A percentile compares a stretch with the other conserved stretches of the same genome.
These are phyloP conservation scores for Syngnathoides biaculeatus DNA, from an alignment of 2,113 vertebrate species.

Conservation along the genomic window DNA sequence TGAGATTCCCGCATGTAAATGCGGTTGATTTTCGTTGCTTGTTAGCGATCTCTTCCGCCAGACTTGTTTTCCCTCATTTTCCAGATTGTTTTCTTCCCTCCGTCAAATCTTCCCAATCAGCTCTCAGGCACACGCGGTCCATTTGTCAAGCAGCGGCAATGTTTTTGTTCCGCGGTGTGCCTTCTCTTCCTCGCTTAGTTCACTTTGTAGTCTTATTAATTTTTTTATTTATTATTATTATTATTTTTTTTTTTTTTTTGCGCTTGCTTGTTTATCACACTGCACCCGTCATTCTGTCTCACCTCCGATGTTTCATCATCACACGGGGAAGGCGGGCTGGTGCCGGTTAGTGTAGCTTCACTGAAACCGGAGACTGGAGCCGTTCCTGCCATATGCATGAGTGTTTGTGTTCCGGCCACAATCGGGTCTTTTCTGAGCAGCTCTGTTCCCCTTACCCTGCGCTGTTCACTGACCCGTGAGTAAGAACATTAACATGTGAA, in stretches of 20 bases:
- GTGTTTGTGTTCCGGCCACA: conserved; percentile 6
- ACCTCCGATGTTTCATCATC: conserved; percentile 34
- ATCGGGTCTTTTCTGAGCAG: conserved; percentile 51
- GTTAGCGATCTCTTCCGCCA: conserved; percentile 1
- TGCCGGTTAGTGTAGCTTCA: conserved; percentile 34
- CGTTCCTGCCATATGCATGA: not conserved
- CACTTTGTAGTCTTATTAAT: not conserved
- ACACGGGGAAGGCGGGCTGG: conserved; percentile 16
- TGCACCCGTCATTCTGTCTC: conserved; percentile 7
- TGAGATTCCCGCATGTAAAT: not conserved
- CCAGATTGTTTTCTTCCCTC: conserved; percentile 14
- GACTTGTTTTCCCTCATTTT: conserved; percentile 16
- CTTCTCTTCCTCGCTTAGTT: not conserved
- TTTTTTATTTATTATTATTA: no score
- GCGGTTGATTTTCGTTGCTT: not conserved
- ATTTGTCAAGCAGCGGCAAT: conserved; percentile 10
- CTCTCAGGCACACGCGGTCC: conserved; percentile 1
- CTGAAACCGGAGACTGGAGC: conserved; percentile 22
- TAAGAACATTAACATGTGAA: conserved; percentile 78
- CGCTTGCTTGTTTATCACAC: not conserved
- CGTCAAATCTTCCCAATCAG: conserved; percentile 20
- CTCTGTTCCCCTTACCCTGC: conserved; percentile 54
- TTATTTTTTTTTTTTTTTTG: no score
- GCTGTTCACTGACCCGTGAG: conserved; percentile 55
- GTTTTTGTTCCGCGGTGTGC: conserved; percentile 5